Conservation (phyloP, 2,888 invertebrate species). For the Sphecodes monilicornis region DNA sequence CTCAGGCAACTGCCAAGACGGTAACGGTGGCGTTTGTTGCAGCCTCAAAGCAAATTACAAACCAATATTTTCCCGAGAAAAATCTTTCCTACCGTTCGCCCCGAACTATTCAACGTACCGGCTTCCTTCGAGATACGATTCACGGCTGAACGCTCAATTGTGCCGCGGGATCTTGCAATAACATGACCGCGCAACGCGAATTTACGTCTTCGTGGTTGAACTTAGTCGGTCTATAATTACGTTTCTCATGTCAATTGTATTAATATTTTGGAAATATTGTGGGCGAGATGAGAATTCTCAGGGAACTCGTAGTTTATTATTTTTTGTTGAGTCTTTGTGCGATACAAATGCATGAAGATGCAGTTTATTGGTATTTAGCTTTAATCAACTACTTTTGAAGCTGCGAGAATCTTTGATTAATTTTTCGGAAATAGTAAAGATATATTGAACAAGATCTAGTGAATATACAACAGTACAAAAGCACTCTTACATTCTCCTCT, state of each 20-base stretch:
- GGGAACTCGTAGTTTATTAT: neutral
- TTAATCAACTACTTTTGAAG: no score
- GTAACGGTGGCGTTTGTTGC: constrained; percentile 3
- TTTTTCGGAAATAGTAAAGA: constrained; percentile 1
- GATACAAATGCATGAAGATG: no score
- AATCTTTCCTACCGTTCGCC: neutral
- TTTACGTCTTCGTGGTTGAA: neutral
- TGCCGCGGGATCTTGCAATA: neutral
- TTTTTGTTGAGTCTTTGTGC: neutral
- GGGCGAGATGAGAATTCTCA: neutral
- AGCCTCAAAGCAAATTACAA: constrained; percentile 13
- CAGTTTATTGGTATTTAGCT: no score
- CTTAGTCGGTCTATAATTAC: neutral
- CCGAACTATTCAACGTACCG: neutral
- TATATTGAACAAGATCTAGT: no score
- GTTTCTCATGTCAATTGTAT: neutral
- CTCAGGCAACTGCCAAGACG: neutral
- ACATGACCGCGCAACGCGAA: neutral
- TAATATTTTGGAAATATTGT: neutral
- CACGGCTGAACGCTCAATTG: neutral
- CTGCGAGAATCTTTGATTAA: no score
- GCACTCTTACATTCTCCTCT: no score
- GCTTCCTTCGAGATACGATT: neutral
- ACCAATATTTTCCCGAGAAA: neutral
- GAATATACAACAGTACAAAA: no score